phyloP scores from a whole-genome alignment of 30 jellyfish, hydroid and myxozoan genomes.

The Rhopilema esculentum region DNA sequence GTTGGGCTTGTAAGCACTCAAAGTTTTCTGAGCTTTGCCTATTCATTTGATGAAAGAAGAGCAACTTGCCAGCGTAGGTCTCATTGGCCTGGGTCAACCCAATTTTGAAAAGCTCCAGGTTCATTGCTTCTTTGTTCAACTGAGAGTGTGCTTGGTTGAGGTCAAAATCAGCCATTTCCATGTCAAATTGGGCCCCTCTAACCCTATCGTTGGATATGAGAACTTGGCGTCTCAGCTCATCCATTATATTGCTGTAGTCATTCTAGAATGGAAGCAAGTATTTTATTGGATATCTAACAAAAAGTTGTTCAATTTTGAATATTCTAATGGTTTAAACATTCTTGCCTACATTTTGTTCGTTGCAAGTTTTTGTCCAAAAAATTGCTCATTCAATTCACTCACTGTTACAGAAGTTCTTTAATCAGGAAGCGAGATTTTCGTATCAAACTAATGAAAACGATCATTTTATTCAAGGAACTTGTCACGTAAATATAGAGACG shows the following conservation, averaged over 20 bases:
- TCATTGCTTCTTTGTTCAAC: not conserved
- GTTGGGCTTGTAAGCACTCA: not conserved
- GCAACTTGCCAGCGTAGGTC: not conserved
- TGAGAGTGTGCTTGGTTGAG: not conserved
- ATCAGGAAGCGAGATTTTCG: no score
- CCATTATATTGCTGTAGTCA: not conserved
- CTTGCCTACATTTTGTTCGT: no score
- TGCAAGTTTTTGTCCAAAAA: no score
- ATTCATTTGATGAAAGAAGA: not conserved
- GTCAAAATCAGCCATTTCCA: not conserved
- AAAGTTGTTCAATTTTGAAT: no score
- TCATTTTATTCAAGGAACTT: no score
- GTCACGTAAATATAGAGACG: no score
- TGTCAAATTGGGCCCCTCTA: not conserved
- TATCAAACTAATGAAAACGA: no score
- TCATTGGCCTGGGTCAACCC: not conserved
- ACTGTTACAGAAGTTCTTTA: no score
- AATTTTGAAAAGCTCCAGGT: not conserved
- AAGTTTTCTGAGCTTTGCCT: not conserved
- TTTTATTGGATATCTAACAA: no score
- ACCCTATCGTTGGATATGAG: not conserved
- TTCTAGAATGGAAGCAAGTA: not conserved
- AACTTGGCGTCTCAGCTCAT: not conserved
- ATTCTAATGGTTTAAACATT: no score
- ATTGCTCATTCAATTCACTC: no score